phyloP scores from a whole-genome alignment of 2,888 invertebrate genomes.

The Tipula confusa region DNA sequence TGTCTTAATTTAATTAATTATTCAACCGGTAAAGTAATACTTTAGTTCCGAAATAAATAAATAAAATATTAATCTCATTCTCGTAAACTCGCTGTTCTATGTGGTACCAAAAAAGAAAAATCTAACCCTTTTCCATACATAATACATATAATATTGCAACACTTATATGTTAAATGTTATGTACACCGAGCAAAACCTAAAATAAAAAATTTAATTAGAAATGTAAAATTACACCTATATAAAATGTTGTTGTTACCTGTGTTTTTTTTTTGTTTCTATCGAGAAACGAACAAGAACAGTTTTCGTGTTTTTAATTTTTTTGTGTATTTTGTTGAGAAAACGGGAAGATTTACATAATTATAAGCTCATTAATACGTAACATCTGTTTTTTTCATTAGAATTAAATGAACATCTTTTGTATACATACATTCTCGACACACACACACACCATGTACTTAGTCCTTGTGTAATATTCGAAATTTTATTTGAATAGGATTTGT shows the following conservation, averaged over 20 bases:
- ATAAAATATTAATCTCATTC: background rate
- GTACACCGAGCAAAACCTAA: no score
- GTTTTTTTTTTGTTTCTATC: no score
- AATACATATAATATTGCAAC: background rate
- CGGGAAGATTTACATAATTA: constrained; percentile 20
- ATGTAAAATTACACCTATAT: background rate
- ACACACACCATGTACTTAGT: background rate
- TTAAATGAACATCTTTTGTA: background rate
- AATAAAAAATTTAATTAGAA: background rate
- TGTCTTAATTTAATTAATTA: no score
- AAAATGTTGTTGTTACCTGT: background rate
- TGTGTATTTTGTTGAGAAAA: no score
- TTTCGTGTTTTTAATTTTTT: background rate
- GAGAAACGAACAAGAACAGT: background rate
- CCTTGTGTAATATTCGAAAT: background rate
- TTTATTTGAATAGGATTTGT: background rate
- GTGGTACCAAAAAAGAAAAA: background rate
- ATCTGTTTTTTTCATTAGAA: background rate
- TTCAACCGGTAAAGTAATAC: background rate
- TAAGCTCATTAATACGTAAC: constrained; percentile 12
- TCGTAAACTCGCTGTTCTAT: no score
- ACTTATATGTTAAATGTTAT: background rate
- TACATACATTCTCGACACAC: background rate
- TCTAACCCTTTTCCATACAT: background rate
- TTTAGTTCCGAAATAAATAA: background rate